Evolutionary conservation across 2,888 invertebrate genomes (phyloP).

Genomic region (Ophion obscuratus): DNA sequence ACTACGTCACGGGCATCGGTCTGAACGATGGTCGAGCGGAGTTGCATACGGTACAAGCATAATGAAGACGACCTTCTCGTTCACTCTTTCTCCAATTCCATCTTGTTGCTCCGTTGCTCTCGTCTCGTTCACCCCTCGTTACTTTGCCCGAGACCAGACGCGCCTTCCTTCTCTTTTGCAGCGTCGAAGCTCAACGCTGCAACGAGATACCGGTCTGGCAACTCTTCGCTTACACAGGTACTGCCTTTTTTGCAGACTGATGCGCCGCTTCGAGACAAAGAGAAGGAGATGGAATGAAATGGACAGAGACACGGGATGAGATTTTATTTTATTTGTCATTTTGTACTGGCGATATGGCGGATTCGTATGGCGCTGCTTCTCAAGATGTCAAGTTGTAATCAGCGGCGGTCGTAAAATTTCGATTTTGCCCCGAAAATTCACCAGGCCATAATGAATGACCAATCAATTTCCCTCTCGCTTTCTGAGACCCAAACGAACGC

Average conservation of each 20-base stretch:
- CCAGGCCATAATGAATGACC: too few species aligned
- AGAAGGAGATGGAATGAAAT: conserved; percentile 27
- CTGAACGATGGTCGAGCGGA: conserved; percentile 78
- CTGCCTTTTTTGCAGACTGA: conserved; percentile 60
- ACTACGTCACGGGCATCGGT: conserved; percentile 51
- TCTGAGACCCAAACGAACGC: too few species aligned
- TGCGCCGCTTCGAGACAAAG: conserved; percentile 38
- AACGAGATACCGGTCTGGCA: conserved; percentile 67
- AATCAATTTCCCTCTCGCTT: too few species aligned
- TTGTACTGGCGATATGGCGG: not conserved
- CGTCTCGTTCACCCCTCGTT: conserved; percentile 60
- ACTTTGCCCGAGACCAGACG: conserved; percentile 51
- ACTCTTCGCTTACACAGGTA: conserved; percentile 68
- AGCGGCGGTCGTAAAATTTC: too few species aligned
- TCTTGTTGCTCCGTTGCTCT: conserved; percentile 59
- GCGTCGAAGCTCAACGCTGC: conserved; percentile 62
- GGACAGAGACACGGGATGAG: conserved; percentile 53
- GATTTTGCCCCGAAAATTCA: too few species aligned
- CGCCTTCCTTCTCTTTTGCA: conserved; percentile 64
- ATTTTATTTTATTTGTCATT: conserved; percentile 38
- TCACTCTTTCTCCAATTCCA: conserved; percentile 63
- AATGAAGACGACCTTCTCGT: conserved; percentile 75
- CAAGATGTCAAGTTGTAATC: too few species aligned
- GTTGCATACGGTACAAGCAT: conserved; percentile 80
- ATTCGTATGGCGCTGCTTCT: too few species aligned